These are phyloP conservation scores for Nemotelus pantherinus DNA, from an alignment of 2,888 invertebrate species.

Conservation along the genomic window DNA sequence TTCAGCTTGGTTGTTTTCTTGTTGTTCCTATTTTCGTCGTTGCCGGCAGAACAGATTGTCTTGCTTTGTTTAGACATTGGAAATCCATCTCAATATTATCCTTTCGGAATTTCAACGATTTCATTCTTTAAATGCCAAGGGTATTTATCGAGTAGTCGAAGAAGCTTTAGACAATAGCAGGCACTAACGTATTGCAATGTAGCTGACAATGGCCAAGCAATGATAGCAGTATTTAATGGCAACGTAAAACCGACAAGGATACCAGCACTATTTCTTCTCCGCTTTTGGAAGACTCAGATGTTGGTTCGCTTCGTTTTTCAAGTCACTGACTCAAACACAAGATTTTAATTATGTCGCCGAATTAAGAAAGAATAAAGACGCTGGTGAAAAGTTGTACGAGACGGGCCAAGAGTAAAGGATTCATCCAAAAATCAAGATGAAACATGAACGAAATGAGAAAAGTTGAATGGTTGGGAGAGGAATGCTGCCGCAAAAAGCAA, in stretches of 20 bases:
- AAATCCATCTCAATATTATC: background rate
- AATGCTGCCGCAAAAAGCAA: no score
- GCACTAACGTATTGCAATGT: no score
- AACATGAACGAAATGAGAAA: no score
- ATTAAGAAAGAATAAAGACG: conserved; percentile 9
- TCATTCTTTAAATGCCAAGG: background rate
- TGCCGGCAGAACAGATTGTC: no score
- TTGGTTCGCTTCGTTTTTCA: background rate
- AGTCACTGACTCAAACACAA: background rate
- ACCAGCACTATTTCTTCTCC: no score
- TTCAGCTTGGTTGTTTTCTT: background rate
- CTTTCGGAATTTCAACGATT: background rate
- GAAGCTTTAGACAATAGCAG: no score
- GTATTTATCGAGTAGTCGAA: background rate
- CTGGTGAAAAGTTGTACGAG: background rate
- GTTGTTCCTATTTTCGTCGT: background rate
- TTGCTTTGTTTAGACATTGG: background rate
- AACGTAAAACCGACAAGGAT: no score
- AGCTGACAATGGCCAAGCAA: no score
- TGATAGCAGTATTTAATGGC: no score
- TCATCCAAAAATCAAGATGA: background rate
- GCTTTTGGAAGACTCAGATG: background rate
- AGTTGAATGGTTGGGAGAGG: no score
- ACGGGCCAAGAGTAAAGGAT: background rate
- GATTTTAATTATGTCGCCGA: conserved; percentile 22